These are phyloP conservation scores for Itoplectis maculator DNA, from an alignment of 2,888 invertebrate species.

Conservation along the genomic window DNA sequence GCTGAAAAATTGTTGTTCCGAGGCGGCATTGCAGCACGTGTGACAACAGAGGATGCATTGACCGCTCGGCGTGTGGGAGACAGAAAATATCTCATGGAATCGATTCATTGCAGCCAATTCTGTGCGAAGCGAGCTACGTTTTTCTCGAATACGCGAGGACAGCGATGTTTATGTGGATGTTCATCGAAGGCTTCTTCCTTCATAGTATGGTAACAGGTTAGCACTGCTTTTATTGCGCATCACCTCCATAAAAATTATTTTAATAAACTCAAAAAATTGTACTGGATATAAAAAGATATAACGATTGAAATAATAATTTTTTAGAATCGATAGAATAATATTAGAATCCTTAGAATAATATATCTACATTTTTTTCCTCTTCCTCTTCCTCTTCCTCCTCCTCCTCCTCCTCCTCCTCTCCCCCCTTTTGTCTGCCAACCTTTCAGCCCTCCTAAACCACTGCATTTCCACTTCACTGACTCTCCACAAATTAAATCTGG, in stretches of 20 bases:
- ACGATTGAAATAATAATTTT: too few species aligned
- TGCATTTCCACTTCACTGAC: neutral
- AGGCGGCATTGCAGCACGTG: neutral
- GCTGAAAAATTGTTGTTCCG: neutral
- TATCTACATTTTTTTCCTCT: too few species aligned
- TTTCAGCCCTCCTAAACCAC: too few species aligned
- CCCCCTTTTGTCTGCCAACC: too few species aligned
- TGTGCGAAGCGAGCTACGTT: conserved; percentile 92
- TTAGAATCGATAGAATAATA: too few species aligned
- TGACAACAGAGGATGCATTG: neutral
- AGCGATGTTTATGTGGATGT: conserved; percentile 98
- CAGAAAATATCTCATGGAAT: neutral
- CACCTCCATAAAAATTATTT: too few species aligned
- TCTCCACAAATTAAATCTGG: neutral
- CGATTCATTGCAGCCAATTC: conserved; percentile 87
- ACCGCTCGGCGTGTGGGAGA: neutral
- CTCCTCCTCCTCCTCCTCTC: too few species aligned
- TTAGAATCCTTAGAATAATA: too few species aligned
- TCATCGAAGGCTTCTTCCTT: conserved; percentile 96
- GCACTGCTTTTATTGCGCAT: conserved; percentile 9
- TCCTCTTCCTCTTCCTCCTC: too few species aligned
- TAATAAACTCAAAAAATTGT: too few species aligned
- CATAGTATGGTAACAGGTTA: conserved; percentile 92
- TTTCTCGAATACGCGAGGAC: conserved; percentile 95
- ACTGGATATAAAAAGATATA: too few species aligned